Evolutionary conservation across 92 coral and sea anemone species (phyloP).

Genomic region (Zoanthus gigantus): DNA sequence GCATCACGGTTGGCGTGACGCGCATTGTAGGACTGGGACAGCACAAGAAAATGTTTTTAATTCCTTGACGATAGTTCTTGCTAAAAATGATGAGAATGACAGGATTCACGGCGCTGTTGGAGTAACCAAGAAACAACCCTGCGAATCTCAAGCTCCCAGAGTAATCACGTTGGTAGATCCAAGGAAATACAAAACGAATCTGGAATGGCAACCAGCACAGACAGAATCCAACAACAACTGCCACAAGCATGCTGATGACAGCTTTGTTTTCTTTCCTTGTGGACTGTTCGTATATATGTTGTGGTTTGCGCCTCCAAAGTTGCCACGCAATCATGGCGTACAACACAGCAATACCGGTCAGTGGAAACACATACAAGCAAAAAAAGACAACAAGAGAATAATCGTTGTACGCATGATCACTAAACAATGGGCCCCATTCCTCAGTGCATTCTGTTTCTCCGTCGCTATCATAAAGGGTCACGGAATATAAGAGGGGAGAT

Average conservation of each 20-base stretch:
- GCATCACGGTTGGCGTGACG: slow-evolving; percentile 8
- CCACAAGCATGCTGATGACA: slow-evolving; percentile 28
- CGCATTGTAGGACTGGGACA: background rate
- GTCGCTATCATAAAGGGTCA: slow-evolving; percentile 26
- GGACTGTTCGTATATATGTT: slow-evolving; percentile 7
- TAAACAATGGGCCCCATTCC: slow-evolving; percentile 29
- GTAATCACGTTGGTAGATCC: background rate
- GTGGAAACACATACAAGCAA: slow-evolving; percentile 31
- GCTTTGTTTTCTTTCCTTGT: slow-evolving; percentile 33
- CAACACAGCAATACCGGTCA: slow-evolving; percentile 27
- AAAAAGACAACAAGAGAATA: slow-evolving; percentile 12
- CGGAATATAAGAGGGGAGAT: slow-evolving; percentile 36
- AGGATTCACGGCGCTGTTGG: slow-evolving; percentile 43
- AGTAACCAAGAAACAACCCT: slow-evolving; percentile 27
- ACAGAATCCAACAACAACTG: slow-evolving; percentile 34
- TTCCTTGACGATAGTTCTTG: slow-evolving; percentile 46
- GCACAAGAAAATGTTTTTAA: background rate
- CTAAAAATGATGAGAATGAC: slow-evolving; percentile 28
- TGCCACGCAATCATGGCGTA: slow-evolving; percentile 20
- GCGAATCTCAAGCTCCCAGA: slow-evolving; percentile 5
- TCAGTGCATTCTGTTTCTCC: slow-evolving; percentile 9
- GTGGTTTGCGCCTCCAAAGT: slow-evolving; percentile 22
- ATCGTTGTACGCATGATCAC: slow-evolving; percentile 22
- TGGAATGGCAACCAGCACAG: slow-evolving; percentile 42
- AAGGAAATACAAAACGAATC: background rate